Base-by-base conservation (phyloP, 2,113 vertebrate species). In the Lasiurus borealis region DNA sequence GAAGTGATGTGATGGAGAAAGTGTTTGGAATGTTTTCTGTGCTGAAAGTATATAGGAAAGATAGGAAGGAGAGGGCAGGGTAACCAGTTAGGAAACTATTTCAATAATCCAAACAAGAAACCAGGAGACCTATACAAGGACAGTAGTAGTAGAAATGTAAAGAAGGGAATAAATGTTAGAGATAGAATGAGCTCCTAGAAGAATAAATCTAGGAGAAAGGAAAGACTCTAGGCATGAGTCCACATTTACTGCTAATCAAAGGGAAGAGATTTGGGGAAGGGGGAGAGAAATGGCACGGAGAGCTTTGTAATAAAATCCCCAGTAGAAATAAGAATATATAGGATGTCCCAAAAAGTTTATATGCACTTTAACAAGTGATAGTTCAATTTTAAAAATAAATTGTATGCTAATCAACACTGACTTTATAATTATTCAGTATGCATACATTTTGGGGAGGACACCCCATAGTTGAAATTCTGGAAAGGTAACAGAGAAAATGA, bases 101-200 rank as follows among this genome's bases (percentile, higher is more conserved):
- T 91, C 62, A 92, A 92, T 46, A 84, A 84, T 88, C 6, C 29
- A 89, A 95, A 78, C 4, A 54, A 66, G 31, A 91, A 83, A 71
- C 9, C 44, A 72, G 2, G 5, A 95, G 62, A 85, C 29, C 64
- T 77, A 59, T 36, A 89, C 16, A 72, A 91, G 13, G 3, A 71
- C 27, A 95, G 69, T 84, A 77, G 68, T 13, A 54, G 18, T 57
- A 23, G 64, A 87, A 90, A 52, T 64, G 14, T 72, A 36, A 78
- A 52, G 80, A 57, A 59, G 14, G 46, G 7, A 36, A 85, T 66
- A 23, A 34, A 85, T 64, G 13, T 85, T 34, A 89, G 34, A 93
- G 52, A 78, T 6, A 88, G 81, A 62, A 78, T 83, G 21, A 83
- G 62, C 40, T 80, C 52, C 23, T 10, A 72, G 40, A 36, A 78